These are phyloP conservation scores for Lochmaea crataegi DNA, from an alignment of 2,888 invertebrate genomes.

Conservation along the genomic window DNA sequence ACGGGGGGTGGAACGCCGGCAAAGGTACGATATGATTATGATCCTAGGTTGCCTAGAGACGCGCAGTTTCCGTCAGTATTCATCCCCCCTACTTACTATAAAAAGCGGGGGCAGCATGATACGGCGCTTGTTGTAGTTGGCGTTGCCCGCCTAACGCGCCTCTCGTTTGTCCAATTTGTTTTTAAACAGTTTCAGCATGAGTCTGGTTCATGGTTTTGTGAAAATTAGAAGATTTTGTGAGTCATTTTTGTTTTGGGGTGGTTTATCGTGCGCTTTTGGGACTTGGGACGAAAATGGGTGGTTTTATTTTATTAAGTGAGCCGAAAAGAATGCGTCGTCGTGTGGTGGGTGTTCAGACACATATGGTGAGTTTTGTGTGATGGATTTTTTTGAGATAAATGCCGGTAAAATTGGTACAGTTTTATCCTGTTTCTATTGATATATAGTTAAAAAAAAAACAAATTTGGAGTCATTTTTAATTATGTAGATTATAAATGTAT, in stretches of 20 bases:
- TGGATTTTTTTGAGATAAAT: neutral
- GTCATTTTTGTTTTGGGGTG: constrained; percentile 27
- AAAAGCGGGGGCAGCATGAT: constrained; percentile 59
- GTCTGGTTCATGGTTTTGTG: constrained; percentile 27
- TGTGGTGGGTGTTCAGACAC: constrained; percentile 7
- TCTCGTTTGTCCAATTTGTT: constrained; percentile 21
- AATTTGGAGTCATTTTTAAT: too few relatives aligned
- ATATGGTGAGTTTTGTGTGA: constrained; percentile 30
- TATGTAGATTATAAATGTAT: too few relatives aligned
- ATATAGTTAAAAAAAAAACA: too few relatives aligned
- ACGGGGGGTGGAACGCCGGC: constrained; percentile 46
- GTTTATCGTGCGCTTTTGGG: constrained; percentile 28
- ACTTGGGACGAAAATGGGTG: constrained; percentile 23
- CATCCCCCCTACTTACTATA: constrained; percentile 61
- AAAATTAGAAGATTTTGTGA: constrained; percentile 14
- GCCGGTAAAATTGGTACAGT: neutral
- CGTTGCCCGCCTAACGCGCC: constrained; percentile 32
- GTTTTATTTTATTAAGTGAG: constrained; percentile 26
- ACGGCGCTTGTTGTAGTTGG: constrained; percentile 39
- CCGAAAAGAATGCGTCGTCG: constrained; percentile 2
- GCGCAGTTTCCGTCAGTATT: constrained; percentile 64
- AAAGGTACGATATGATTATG: constrained; percentile 65
- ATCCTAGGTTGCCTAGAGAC: constrained; percentile 64
- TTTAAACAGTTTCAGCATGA: constrained; percentile 17
- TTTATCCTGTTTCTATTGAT: neutral